Percentiles rank a stretch among this genome's conserved stretches.
These are phyloP conservation scores for Melopsittacus undulatus DNA, from an alignment of 2,797 vertebrate species.

Conservation along the genomic window DNA sequence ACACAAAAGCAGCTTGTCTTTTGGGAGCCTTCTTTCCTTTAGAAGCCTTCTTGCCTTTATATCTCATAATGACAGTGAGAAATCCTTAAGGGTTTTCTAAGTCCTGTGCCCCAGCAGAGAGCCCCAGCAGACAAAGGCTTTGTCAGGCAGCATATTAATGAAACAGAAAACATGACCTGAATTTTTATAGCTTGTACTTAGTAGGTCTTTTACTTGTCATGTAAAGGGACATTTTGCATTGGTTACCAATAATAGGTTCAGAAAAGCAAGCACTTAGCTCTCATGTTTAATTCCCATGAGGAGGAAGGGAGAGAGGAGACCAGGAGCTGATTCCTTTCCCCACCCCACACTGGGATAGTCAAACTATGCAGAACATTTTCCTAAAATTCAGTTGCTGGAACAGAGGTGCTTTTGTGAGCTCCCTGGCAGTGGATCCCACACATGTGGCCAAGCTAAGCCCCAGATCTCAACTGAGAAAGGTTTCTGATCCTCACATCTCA, in stretches of 20 bases:
- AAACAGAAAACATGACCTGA: slow-evolving; percentile 66
- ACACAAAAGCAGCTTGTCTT: slow-evolving; percentile 48
- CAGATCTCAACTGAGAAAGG: background rate
- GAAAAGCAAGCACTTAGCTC: slow-evolving; percentile 45
- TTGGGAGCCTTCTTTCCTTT: slow-evolving; percentile 34
- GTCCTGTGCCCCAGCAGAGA: slow-evolving; percentile 40
- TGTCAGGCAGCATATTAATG: slow-evolving; percentile 67
- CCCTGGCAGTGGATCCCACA: background rate
- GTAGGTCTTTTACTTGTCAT: slow-evolving; percentile 57
- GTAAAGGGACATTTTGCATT: slow-evolving; percentile 58
- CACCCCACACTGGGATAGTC: background rate
- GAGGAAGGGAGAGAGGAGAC: background rate
- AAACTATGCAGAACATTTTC: background rate
- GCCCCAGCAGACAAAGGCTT: slow-evolving; percentile 53
- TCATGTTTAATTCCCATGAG: slow-evolving; percentile 39
- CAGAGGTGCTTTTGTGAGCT: background rate
- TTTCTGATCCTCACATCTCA: background rate
- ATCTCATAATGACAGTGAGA: slow-evolving; percentile 53
- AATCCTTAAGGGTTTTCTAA: slow-evolving; percentile 60
- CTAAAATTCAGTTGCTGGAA: background rate
- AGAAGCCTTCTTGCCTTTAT: slow-evolving; percentile 48
- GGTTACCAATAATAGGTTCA: slow-evolving; percentile 54
- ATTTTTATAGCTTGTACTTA: slow-evolving; percentile 67
- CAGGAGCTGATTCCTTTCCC: background rate
- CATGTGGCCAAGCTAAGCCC: background rate